Conservation (phyloP, 2,113 vertebrate genomes). For the Felis catus region DNA sequence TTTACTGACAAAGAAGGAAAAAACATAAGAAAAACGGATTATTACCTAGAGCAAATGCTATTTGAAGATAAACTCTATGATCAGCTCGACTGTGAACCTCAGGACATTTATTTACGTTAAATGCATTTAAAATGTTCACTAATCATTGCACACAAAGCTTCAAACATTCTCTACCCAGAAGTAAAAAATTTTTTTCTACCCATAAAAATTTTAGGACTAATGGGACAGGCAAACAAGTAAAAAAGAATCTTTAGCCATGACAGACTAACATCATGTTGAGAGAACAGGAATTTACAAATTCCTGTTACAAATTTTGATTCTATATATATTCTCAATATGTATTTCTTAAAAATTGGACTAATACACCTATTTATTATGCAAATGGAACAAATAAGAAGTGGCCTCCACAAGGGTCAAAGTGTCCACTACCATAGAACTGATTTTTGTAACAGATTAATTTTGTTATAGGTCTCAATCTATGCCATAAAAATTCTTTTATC, state of each 20-base stretch:
- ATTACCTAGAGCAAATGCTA: background rate
- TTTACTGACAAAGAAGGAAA: background rate
- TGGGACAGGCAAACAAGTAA: background rate
- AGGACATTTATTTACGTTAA: background rate
- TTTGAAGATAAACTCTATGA: background rate
- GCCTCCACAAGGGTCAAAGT: background rate
- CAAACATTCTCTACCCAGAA: background rate
- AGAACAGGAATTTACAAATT: background rate
- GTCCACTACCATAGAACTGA: background rate
- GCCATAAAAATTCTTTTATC: background rate
- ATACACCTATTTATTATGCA: background rate
- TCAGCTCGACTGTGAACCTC: background rate
- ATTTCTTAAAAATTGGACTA: background rate
- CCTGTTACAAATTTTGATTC: background rate
- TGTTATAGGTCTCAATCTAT: background rate
- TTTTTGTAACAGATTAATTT: background rate
- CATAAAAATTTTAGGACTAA: slow-evolving; percentile 29
- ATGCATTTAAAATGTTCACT: background rate
- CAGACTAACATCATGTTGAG: background rate
- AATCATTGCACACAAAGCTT: background rate
- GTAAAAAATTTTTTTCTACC: background rate
- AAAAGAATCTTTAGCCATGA: background rate
- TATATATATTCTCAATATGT: background rate
- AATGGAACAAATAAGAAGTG: background rate
- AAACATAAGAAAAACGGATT: background rate